Conservation (phyloP, 1,140 invertebrate species). For the Pseudomyrmex dendroicus region DNA sequence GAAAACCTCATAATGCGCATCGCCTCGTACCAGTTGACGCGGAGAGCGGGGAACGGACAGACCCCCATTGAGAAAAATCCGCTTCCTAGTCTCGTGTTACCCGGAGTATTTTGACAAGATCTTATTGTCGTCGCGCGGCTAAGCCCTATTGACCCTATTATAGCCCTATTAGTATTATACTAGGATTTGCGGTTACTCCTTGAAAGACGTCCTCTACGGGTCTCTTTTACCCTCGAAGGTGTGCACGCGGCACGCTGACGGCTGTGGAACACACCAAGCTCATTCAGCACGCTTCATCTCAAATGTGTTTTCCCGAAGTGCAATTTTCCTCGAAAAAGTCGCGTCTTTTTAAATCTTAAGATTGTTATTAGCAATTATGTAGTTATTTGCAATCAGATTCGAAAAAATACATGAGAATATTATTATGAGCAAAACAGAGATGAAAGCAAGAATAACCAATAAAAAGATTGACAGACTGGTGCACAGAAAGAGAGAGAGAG, state of each 20-base stretch:
- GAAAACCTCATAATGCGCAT: slow-evolving; percentile 77
- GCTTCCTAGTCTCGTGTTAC: slow-evolving; percentile 85
- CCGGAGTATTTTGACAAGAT: slow-evolving; percentile 84
- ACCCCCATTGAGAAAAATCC: slow-evolving; percentile 83
- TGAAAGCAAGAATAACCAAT: background rate
- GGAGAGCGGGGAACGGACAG: slow-evolving; percentile 64
- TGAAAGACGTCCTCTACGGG: slow-evolving; percentile 71
- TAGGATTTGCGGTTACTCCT: slow-evolving; percentile 83
- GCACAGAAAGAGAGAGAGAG: background rate
- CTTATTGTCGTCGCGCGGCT: slow-evolving; percentile 83
- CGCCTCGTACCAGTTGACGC: slow-evolving; percentile 27
- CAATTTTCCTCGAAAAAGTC: slow-evolving; percentile 59
- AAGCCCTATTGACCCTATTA: slow-evolving; percentile 85
- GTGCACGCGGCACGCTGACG: slow-evolving; percentile 62
- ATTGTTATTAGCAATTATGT: no score
- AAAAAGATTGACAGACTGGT: background rate
- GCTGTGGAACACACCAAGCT: slow-evolving; percentile 16
- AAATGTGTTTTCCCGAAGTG: slow-evolving; percentile 41
- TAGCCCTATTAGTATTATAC: slow-evolving; percentile 85
- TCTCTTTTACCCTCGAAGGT: slow-evolving; percentile 73
- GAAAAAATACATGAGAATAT: background rate
- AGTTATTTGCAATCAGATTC: background rate
- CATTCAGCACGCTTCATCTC: slow-evolving; percentile 43
- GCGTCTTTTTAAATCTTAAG: slow-evolving; percentile 1
- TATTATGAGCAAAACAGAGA: background rate